Evolutionary conservation across 2,888 invertebrate genomes (phyloP), one percentile per base, ranked within the genome.

Genomic region (Diabrotica balteata): DNA sequence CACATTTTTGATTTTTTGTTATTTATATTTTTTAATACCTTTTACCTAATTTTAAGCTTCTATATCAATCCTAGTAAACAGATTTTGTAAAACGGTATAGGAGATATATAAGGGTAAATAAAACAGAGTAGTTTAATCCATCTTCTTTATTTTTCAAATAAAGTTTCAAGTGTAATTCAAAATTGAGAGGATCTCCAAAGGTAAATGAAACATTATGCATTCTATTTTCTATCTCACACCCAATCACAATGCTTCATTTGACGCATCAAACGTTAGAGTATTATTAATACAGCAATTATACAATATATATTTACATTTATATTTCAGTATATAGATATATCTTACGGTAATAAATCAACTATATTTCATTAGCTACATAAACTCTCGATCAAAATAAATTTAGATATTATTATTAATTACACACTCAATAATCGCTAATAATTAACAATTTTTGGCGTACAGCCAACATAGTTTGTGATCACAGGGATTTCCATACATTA

Each of bases 141-240:
- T 54, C 54, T 59, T 67, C 72, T 76, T 80, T 77, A 76, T 80
- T 80, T 79, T 73, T 75, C 79, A 82, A 82, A 82, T 81, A 80
- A 81, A 81, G 77, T 81, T 82, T 81, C 80, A 79, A 80, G 77
- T 78, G 78, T 78, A 77, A 76, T 78, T 79, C 74, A 77, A 76
- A 77, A 77, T 75, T 72, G 72, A 75, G 73, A 75, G 69, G 55
- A 54, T 70, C 54, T 54, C 9, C 46, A 17, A 9, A 46, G 52
- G 49, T 62, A 68, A 72, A 70, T 70, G 65, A 63, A 66, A 61
- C 68, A 62, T 66, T 64, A 67, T 66, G 59, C 22, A 59, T 50
- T 43, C 59, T 59, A 59, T 43, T 59, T 9, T 50, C 22, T 59
- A 11, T 50, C 32, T 59, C 50, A 43, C 50, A 57, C 55, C 44